These are phyloP conservation scores for Papilio gigon DNA, from an alignment of 2,888 invertebrate species.

Conservation along the genomic window DNA sequence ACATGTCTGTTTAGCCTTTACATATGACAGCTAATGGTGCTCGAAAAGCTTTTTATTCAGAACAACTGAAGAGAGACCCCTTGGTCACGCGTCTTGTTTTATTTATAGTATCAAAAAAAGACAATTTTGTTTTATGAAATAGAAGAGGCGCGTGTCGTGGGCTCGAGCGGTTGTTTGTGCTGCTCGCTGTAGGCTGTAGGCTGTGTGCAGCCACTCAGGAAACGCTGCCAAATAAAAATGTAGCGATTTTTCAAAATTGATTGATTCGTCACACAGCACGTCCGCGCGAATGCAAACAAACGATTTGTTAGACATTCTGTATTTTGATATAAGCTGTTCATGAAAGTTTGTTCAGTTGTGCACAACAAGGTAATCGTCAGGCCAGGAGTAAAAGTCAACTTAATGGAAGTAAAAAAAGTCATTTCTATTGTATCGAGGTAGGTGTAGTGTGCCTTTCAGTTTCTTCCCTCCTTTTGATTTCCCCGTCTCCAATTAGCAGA, in stretches of 20 bases:
- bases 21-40: too few relatives aligned
- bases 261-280: slow-evolving; percentile 5
- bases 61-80: neutral
- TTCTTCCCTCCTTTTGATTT: neutral
- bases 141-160: neutral
- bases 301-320: slow-evolving; percentile 11
- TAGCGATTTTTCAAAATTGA: slow-evolving; percentile 26
- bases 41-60: too few relatives aligned
- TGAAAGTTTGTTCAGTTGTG: neutral
- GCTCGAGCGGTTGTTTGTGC: neutral
- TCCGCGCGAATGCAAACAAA: slow-evolving; percentile 12
- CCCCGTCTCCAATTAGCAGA: neutral
- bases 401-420: too few relatives aligned
- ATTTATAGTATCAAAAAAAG: neutral
- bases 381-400: too few relatives aligned
- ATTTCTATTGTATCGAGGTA: too few relatives aligned
- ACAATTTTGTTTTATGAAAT: neutral
- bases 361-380: too few relatives aligned
- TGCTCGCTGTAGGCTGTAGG: too few relatives aligned
- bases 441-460: neutral
- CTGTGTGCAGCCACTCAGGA: too few relatives aligned
- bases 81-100: too few relatives aligned
- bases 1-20: neutral
- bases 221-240: slow-evolving; percentile 17
- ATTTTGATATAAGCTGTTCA: neutral